phyloP scores from a whole-genome alignment of 1,140 invertebrate species.

The Trichogramma pretiosum region DNA sequence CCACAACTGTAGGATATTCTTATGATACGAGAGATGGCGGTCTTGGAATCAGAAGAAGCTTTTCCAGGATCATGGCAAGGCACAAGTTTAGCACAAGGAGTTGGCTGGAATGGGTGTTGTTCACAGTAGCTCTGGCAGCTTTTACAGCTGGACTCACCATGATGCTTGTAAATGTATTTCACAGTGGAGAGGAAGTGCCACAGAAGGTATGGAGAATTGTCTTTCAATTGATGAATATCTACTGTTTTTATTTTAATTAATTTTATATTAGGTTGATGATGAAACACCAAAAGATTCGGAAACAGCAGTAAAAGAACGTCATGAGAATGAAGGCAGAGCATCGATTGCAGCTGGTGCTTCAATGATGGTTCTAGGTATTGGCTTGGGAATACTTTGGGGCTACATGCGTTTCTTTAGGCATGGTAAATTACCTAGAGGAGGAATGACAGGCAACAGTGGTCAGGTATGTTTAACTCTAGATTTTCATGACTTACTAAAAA shows the following conservation, averaged over 20 bases:
- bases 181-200: conserved; percentile 18
- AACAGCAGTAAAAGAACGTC: conserved; percentile 29
- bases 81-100: conserved; percentile 40
- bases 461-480: conserved; percentile 32
- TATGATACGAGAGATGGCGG: conserved; percentile 38
- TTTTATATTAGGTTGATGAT: conserved; percentile 19
- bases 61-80: conserved; percentile 39
- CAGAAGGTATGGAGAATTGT: conserved; percentile 18
- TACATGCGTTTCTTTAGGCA: conserved; percentile 35
- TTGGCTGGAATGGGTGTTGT: conserved; percentile 40
- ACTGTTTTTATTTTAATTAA: neutral
- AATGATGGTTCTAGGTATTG: conserved; percentile 33
- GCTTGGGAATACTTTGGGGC: conserved; percentile 31
- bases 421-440: conserved; percentile 37
- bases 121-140: conserved; percentile 36
- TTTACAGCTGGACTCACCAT: conserved; percentile 36
- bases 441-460: conserved; percentile 37
- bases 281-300: conserved; percentile 17
- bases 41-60: conserved; percentile 32
- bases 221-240: too few species aligned
- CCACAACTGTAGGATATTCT: conserved; percentile 41
- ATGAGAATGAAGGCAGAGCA: conserved; percentile 21
- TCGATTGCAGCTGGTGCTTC: conserved; percentile 34
- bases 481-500: too few species aligned
- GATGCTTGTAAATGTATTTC: conserved; percentile 35